A percentile compares a stretch with the other conserved stretches of the same genome.
Conservation (phyloP, 1,140 invertebrate species). For the Physella acuta region DNA sequence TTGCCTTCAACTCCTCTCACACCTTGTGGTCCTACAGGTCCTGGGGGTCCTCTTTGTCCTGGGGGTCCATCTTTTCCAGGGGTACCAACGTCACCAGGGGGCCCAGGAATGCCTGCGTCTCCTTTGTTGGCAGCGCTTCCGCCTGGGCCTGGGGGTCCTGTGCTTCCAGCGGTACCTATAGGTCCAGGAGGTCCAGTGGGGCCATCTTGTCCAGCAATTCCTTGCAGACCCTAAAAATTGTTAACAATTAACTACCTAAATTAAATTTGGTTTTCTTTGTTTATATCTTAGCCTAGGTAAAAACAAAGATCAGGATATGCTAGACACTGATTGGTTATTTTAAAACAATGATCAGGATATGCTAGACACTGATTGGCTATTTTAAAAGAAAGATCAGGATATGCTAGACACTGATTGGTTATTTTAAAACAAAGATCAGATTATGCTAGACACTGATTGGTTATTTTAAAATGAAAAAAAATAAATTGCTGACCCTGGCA, state of each 20-base stretch:
- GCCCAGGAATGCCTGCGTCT: constrained; percentile 8
- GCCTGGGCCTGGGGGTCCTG: constrained; percentile 12
- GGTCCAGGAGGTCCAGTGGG: constrained; percentile 32
- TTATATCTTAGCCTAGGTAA: not conserved
- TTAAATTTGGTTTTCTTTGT: not conserved
- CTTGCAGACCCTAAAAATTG: not conserved
- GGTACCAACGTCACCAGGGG: not conserved
- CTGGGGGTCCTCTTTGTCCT: constrained; percentile 33
- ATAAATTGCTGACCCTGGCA: constrained; percentile 4
- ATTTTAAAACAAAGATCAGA: too few species aligned
- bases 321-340: too few species aligned
- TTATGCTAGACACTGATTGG: too few species aligned
- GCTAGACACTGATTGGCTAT: too few species aligned
- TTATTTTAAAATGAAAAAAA: too few species aligned
- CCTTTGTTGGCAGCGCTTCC: not conserved
- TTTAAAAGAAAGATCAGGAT: too few species aligned
- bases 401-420: too few species aligned
- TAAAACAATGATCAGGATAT: too few species aligned
- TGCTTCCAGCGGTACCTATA: constrained; percentile 19
- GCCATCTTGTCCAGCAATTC: constrained; percentile 26
- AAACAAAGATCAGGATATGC: too few species aligned
- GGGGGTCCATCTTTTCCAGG: constrained; percentile 25
- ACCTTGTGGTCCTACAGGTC: constrained; percentile 29
- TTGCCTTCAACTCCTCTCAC: constrained; percentile 31
- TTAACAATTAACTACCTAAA: not conserved